Percentiles rank a stretch among this genome's conserved stretches.
Conservation (phyloP, 1,140 invertebrate species). For the Drosophila quadrilineata region DNA sequence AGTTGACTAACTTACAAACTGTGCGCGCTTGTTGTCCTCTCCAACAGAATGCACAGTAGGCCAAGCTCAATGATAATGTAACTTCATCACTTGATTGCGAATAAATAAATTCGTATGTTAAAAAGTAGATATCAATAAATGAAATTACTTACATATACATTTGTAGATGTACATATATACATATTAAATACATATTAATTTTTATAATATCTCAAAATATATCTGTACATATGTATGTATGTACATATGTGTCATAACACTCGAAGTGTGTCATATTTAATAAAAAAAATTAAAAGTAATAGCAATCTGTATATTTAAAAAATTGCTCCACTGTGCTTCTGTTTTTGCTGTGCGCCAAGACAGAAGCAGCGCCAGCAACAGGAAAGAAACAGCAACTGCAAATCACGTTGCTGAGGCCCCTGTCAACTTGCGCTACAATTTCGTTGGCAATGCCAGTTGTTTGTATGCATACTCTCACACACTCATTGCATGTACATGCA, state of each 20-base stretch:
- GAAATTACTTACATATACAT: too few relatives aligned
- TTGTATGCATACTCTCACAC: constrained; percentile 22
- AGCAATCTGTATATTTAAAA: too few relatives aligned
- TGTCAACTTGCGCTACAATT: constrained; percentile 70
- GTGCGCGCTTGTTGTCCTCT: constrained; percentile 39
- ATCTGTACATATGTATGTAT: background rate
- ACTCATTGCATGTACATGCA: background rate
- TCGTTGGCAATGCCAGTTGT: constrained; percentile 67
- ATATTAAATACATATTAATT: background rate
- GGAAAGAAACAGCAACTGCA: constrained; percentile 2
- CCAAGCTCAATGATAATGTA: background rate
- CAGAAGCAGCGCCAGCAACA: constrained; percentile 4
- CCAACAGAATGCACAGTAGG: constrained; percentile 41
- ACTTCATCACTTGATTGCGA: background rate
- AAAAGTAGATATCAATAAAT: too few relatives aligned
- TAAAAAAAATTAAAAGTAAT: too few relatives aligned
- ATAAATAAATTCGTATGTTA: too few relatives aligned
- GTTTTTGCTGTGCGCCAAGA: constrained; percentile 19
- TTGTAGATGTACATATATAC: too few relatives aligned
- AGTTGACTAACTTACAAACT: constrained; percentile 71
- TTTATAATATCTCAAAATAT: background rate
- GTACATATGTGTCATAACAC: too few relatives aligned
- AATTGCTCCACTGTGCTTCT: constrained; percentile 54
- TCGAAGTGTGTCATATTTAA: background rate
- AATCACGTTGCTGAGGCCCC: constrained; percentile 39